phyloP scores from a whole-genome alignment of 2,113 vertebrate species.

The Paracanthobrama guichenoti region DNA sequence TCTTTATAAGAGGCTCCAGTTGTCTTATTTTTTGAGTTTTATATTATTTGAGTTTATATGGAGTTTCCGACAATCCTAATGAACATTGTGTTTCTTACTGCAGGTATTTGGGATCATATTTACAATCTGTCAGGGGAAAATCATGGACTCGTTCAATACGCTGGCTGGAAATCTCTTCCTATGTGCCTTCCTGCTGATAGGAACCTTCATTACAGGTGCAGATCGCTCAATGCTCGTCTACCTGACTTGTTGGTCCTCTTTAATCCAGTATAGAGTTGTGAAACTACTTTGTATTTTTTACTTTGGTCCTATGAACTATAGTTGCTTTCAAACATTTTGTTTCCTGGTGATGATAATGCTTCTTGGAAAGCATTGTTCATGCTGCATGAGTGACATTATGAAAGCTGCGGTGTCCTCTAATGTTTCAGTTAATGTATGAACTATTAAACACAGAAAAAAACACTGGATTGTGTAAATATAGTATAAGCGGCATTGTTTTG shows the following conservation, averaged over 20 bases:
- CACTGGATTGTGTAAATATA: background rate
- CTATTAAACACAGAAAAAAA: constrained; percentile 4
- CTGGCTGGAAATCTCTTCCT: constrained; percentile 87
- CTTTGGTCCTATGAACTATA: background rate
- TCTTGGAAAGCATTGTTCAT: constrained; percentile 12
- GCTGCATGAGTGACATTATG: background rate
- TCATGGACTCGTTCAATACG: constrained; percentile 83
- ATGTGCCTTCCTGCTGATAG: constrained; percentile 83
- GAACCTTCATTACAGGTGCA: constrained; percentile 84
- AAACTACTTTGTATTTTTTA: background rate
- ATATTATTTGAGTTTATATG: background rate
- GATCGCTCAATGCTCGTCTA: background rate
- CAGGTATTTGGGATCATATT: constrained; percentile 96
- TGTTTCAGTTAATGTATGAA: constrained; percentile 21
- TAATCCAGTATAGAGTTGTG: background rate
- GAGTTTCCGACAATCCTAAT: background rate
- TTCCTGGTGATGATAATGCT: background rate
- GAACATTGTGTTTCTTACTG: constrained; percentile 35
- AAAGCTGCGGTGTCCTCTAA: background rate
- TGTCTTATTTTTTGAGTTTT: background rate
- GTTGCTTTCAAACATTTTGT: background rate
- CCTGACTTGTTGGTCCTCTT: background rate
- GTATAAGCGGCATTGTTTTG: background rate
- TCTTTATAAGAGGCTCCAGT: background rate
- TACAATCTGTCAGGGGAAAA: constrained; percentile 86